Conservation (phyloP, 2,113 vertebrate species). For the Cinclus mexicanus region DNA sequence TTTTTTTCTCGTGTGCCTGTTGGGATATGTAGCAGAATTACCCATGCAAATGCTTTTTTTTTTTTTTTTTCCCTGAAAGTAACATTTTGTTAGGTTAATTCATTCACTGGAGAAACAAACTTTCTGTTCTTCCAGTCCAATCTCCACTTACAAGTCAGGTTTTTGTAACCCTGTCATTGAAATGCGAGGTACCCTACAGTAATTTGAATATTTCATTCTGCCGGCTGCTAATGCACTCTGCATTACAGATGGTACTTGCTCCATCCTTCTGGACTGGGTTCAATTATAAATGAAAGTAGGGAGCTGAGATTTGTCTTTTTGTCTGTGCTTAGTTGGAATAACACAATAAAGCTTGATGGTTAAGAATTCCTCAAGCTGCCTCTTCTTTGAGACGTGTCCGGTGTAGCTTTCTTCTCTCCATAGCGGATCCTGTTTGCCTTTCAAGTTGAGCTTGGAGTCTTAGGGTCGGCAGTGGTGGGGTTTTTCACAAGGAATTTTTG, state of each 20-base stretch:
- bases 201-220: conserved; percentile 83
- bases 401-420: neutral
- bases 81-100: conserved; percentile 64
- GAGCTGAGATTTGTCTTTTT: conserved; percentile 85
- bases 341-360: conserved; percentile 78
- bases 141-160: conserved; percentile 57
- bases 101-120: conserved; percentile 49
- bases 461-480: neutral
- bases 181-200: conserved; percentile 79
- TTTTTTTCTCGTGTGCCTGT: neutral
- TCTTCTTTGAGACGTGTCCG: neutral
- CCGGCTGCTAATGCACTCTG: conserved; percentile 77
- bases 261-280: conserved; percentile 81
- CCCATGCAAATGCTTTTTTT: neutral
- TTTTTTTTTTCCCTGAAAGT: neutral
- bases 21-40: conserved; percentile 31
- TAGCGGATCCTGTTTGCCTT: neutral
- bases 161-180: conserved; percentile 75
- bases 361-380: conserved; percentile 74
- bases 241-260: conserved; percentile 78
- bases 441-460: neutral
- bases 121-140: conserved; percentile 61
- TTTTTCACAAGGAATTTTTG: neutral
- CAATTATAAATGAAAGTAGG: conserved; percentile 83
- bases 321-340: conserved; percentile 83